Percentiles rank a stretch among this genome's conserved stretches.
Evolutionary conservation across 1,140 invertebrate species (phyloP).

Genomic region (Sweltsa coloradensis): DNA sequence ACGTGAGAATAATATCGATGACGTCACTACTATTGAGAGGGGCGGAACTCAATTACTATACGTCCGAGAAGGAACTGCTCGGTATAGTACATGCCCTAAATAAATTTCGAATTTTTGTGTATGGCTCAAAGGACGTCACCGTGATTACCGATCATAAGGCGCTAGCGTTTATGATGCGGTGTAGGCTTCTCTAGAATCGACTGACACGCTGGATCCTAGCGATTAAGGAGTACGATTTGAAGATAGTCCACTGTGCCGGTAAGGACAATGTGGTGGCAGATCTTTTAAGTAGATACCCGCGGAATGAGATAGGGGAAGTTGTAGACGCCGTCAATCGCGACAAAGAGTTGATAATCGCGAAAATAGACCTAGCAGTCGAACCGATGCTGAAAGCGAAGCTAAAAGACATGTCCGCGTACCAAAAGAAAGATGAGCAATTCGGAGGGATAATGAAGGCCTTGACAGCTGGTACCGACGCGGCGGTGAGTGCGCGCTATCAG

Average conservation of each 20-base stretch:
- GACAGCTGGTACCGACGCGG: too few species aligned
- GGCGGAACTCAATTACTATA: conserved; percentile 28
- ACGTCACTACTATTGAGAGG: conserved; percentile 25
- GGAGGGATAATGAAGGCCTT: too few species aligned
- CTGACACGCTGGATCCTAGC: conserved; percentile 29
- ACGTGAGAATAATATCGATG: conserved; percentile 23
- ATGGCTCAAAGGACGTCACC: conserved; percentile 24
- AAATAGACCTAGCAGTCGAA: too few species aligned
- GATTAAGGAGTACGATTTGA: conserved; percentile 29
- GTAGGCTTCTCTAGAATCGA: conserved; percentile 26
- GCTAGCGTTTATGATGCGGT: conserved; percentile 28
- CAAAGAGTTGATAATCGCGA: too few species aligned
- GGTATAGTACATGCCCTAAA: conserved; percentile 29
- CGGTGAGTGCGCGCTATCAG: too few species aligned
- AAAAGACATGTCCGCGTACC: too few species aligned
- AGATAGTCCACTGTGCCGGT: conserved; percentile 23
- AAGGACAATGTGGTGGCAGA: conserved; percentile 1
- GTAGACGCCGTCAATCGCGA: too few species aligned
- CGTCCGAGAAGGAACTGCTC: conserved; percentile 31
- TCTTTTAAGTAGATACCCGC: conserved; percentile 6
- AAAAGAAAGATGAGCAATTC: too few species aligned
- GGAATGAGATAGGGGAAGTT: too few species aligned
- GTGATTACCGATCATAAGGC: conserved; percentile 34
- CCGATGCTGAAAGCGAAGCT: too few species aligned
- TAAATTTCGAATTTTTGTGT: conserved; percentile 26